These are phyloP conservation scores for Australoheros scitulus DNA, from an alignment of 2,113 vertebrate genomes.

Conservation along the genomic window DNA sequence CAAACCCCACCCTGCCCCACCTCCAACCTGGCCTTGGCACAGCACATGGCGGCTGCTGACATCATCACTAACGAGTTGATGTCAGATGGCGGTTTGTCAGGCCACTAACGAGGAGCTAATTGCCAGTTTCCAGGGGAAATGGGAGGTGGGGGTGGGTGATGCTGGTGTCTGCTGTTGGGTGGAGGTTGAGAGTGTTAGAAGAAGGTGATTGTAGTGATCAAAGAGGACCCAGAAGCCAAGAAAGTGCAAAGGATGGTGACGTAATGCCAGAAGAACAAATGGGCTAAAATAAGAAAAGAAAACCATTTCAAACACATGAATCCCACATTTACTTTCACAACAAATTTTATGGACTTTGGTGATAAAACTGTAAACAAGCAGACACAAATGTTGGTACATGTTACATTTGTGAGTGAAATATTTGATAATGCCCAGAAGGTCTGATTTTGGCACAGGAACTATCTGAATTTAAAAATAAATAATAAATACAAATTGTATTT, in stretches of 20 bases:
- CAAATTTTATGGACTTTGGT: not conserved
- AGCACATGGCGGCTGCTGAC: constrained; percentile 6
- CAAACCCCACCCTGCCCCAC: not conserved
- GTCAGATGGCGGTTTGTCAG: constrained; percentile 26
- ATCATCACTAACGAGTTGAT: constrained; percentile 36
- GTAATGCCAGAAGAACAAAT: not conserved
- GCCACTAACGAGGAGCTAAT: constrained; percentile 64
- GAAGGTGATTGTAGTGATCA: constrained; percentile 28
- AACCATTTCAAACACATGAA: not conserved
- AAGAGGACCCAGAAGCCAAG: not conserved
- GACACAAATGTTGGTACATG: no score
- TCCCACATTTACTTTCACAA: no score
- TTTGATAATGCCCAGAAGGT: no score
- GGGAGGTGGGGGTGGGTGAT: not conserved
- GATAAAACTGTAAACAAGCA: not conserved
- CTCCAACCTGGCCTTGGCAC: not conserved
- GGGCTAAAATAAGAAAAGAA: not conserved
- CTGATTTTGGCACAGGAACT: not conserved
- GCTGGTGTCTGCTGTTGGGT: not conserved
- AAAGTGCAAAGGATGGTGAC: not conserved
- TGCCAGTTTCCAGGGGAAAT: constrained; percentile 46
- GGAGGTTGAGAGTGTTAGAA: constrained; percentile 12
- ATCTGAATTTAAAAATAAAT: no score
- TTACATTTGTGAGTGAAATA: not conserved
- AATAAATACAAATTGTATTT: not conserved